Evolutionary conservation across 35 echinoderm and acorn worm genomes (phyloP).

Genomic region (Patiria miniata): DNA sequence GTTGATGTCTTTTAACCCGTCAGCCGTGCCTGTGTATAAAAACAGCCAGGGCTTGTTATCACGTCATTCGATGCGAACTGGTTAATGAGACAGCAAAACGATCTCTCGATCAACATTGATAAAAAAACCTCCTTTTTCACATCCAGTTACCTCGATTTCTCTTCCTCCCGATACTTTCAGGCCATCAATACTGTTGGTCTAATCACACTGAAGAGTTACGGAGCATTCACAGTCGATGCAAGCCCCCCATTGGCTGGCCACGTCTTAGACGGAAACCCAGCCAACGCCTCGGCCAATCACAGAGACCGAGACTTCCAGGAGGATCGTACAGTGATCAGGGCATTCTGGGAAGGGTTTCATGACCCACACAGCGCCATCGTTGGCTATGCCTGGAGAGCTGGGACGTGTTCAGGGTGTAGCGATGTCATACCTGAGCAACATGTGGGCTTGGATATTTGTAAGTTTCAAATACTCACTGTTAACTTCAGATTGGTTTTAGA

Average conservation of each 20-base stretch:
- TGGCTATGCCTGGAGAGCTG: constrained; percentile 34
- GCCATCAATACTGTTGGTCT: constrained; percentile 27
- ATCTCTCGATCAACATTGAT: no score
- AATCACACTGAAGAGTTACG: constrained; percentile 3
- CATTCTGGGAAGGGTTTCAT: constrained; percentile 53
- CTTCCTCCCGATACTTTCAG: no score
- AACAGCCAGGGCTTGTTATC: no score
- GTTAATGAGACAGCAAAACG: no score
- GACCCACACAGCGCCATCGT: constrained; percentile 39
- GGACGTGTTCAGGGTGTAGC: constrained; percentile 28
- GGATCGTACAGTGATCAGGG: not conserved
- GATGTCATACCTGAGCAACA: constrained; percentile 31
- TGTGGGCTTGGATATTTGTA: constrained; percentile 26
- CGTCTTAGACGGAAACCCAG: constrained; percentile 9
- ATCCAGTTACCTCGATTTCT: no score
- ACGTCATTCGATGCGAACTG: no score
- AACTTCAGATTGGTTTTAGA: not conserved
- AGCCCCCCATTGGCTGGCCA: constrained; percentile 30
- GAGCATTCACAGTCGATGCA: constrained; percentile 23
- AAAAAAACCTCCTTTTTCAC: no score
- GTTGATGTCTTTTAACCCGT: no score
- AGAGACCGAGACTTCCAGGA: constrained; percentile 27
- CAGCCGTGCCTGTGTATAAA: no score
- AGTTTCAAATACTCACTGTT: not conserved
- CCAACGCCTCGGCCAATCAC: not conserved